Percentiles rank a stretch among this genome's conserved stretches.
Conservation (phyloP, 1,140 invertebrate species). For the Xylocopa sonorina region DNA sequence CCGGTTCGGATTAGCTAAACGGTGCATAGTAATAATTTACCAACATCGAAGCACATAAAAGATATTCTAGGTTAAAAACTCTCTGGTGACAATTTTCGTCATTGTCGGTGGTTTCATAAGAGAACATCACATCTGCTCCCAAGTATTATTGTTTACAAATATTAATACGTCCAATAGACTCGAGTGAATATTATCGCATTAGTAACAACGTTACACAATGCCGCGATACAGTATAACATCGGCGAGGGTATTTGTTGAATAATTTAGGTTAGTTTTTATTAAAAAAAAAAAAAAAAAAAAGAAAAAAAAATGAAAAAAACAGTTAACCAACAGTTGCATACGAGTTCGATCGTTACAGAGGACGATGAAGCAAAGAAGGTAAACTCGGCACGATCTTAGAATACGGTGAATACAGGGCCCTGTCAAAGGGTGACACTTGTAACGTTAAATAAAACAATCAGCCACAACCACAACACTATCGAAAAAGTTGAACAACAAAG, state of each 20-base stretch:
- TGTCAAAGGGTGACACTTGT: conserved; percentile 35
- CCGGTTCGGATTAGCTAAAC: neutral
- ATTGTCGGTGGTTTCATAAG: neutral
- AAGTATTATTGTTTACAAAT: neutral
- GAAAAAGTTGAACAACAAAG: neutral
- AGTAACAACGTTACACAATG: conserved; percentile 1
- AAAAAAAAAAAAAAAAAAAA: no score
- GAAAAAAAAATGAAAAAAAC: no score
- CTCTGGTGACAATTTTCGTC: no score
- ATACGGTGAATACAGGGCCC: conserved; percentile 6
- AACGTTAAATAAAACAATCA: conserved; percentile 18
- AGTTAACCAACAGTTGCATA: conserved; percentile 16
- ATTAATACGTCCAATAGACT: neutral
- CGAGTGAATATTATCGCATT: neutral
- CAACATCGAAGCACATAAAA: neutral
- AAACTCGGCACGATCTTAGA: neutral
- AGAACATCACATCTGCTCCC: neutral
- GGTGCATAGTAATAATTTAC: neutral
- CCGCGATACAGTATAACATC: conserved; percentile 2
- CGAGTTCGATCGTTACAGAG: neutral
- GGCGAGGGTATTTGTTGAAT: conserved; percentile 8
- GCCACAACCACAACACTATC: conserved; percentile 28
- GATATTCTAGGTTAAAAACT: neutral
- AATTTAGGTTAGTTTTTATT: conserved; percentile 46
- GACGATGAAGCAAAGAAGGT: neutral